These are phyloP conservation scores for Heteropelma amictum DNA, from an alignment of 2,888 invertebrate species.

Conservation along the genomic window DNA sequence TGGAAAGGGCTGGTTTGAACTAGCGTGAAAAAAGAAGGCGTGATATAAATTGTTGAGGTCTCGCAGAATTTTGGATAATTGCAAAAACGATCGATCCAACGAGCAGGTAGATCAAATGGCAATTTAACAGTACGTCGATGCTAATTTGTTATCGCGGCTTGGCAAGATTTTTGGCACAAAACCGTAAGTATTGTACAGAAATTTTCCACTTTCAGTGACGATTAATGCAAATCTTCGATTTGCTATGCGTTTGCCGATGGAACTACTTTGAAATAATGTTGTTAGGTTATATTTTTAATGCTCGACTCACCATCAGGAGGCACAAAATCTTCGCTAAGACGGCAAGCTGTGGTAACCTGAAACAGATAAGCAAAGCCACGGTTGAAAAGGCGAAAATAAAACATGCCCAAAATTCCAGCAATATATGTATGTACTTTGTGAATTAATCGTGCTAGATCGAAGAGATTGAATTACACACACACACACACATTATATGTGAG, in stretches of 20 bases:
- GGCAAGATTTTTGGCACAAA: too few species aligned
- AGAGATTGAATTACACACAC: slow-evolving; percentile 6
- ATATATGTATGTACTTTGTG: too few species aligned
- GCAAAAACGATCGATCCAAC: slow-evolving; percentile 64
- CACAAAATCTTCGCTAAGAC: slow-evolving; percentile 94
- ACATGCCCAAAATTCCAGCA: too few species aligned
- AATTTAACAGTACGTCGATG: too few species aligned
- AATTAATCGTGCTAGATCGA: too few species aligned
- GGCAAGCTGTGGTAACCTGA: slow-evolving; percentile 95
- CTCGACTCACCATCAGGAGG: slow-evolving; percentile 90
- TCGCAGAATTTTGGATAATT: slow-evolving; percentile 63
- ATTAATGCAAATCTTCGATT: background rate
- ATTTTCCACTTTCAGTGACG: background rate
- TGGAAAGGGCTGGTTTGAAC: background rate
- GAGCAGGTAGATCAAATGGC: slow-evolving; percentile 58
- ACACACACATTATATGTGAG: background rate
- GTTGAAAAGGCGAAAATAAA: slow-evolving; percentile 45
- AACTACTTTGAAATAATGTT: too few species aligned
- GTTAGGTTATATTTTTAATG: background rate
- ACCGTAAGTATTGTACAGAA: background rate
- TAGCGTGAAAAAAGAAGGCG: background rate
- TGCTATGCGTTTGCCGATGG: background rate
- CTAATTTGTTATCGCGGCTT: too few species aligned
- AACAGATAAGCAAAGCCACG: slow-evolving; percentile 75
- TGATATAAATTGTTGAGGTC: slow-evolving; percentile 58